phyloP scores from a whole-genome alignment of 2,113 vertebrate genomes.

The Suricata suricatta region DNA sequence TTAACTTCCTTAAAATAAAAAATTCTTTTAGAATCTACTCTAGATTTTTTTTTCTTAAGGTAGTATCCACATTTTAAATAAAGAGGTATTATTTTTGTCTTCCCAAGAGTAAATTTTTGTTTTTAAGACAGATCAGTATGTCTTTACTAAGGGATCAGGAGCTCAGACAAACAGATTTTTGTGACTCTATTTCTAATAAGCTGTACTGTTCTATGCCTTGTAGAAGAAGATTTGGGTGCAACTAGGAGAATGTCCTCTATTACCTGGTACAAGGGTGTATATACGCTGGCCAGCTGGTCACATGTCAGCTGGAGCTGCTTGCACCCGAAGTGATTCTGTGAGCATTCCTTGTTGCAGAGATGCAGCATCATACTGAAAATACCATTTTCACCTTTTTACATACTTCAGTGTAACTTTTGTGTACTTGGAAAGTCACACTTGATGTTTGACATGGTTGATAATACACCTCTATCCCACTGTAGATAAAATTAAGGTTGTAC shows the following conservation, averaged over 20 bases:
- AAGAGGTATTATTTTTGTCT: background rate
- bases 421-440: background rate
- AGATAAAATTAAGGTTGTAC: constrained; percentile 18
- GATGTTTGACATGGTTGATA: background rate
- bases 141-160: background rate
- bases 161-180: background rate
- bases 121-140: background rate
- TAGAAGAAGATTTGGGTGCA: background rate
- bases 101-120: background rate
- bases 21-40: background rate
- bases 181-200: background rate
- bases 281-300: background rate
- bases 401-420: background rate
- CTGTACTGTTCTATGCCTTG: background rate
- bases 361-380: background rate
- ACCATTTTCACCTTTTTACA: background rate
- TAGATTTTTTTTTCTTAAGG: background rate
- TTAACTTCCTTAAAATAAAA: background rate
- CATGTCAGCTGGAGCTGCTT: background rate
- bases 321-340: background rate
- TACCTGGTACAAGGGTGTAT: background rate
- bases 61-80: background rate
- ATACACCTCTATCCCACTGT: background rate
- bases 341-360: background rate
- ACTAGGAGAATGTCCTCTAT: background rate